Conservation (phyloP, 2,113 vertebrate species). For the Centropus unirufus region DNA sequence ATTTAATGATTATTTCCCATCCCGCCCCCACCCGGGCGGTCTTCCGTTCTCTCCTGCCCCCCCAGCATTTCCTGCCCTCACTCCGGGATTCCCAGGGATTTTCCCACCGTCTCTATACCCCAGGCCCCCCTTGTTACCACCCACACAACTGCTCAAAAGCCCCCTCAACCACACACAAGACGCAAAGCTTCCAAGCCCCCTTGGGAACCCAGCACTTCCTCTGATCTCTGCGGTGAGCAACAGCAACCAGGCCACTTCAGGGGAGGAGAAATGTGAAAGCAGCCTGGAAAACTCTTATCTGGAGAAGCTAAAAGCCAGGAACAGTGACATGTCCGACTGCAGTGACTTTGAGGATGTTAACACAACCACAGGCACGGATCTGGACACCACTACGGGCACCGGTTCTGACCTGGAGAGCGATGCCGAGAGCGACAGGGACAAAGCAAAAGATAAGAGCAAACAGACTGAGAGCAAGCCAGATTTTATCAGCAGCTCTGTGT, state of each 20-base stretch:
- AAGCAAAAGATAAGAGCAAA: constrained; percentile 78
- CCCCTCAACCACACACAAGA: constrained; percentile 87
- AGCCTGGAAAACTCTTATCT: constrained; percentile 82
- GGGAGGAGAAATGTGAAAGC: constrained; percentile 83
- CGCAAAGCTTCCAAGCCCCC: constrained; percentile 88
- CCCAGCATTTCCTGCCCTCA: constrained; percentile 82
- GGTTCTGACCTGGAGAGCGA: constrained; percentile 96
- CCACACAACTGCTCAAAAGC: constrained; percentile 91
- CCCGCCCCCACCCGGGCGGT: constrained; percentile 87
- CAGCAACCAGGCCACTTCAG: constrained; percentile 57
- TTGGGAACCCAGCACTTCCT: constrained; percentile 85
- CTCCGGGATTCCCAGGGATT: constrained; percentile 90
- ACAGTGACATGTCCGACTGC: constrained; percentile 91
- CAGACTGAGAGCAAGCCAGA: constrained; percentile 80
- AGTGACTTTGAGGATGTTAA: constrained; percentile 99
- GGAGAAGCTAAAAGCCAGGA: constrained; percentile 88
- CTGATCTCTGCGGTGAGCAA: constrained; percentile 84
- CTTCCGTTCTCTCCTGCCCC: constrained; percentile 88
- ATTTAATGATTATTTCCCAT: constrained; percentile 93
- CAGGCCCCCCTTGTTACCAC: constrained; percentile 91
- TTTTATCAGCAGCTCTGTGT: constrained; percentile 74
- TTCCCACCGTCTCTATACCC: constrained; percentile 94
- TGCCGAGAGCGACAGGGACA: constrained; percentile 88
- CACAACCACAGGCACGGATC: constrained; percentile 94
- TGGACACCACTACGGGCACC: constrained; percentile 95